Base-by-base conservation (phyloP, 2,888 invertebrate species). In the Peribatodes rhomboidaria region DNA sequence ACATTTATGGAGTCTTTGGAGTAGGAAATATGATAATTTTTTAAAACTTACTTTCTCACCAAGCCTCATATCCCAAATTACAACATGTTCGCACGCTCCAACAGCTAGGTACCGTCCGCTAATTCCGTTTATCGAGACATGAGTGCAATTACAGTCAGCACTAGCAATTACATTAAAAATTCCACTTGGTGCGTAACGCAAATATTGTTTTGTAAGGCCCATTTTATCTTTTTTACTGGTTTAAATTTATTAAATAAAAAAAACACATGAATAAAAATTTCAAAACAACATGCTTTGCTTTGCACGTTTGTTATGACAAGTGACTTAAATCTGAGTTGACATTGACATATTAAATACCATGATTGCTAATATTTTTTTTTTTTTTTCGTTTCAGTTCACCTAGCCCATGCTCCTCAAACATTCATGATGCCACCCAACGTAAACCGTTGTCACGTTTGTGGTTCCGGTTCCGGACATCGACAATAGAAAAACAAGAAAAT, bases 141-240 rank as follows among this genome's bases (percentile, higher is more conserved):
- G 98, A 59, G 95, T 94, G 35, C 96, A 94, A 88, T 98, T 98
- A 71, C 98, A 96, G 68, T 96, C 95, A 27, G 95, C 89, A 86
- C 96, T 97, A 4, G 96, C 96, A 63, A 99, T 97, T 47, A 99
- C 95, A 84, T 98, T 98, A 84, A 98, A 98, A 68, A 96, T 96
- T 9, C 97, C 98, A 66, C 95, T 95, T 1, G 97, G 95, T 27
- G 95, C 95, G 85, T 97, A 99, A 55, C 98, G 96, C 73, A 99
- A 94, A 94, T 99, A 99, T 90, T 99, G 98, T 83, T 98, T 99
- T 9, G 99, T 98, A 61, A 98, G 90, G 55, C 97, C 98, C 98
- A 98, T 98, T 77, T 54, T 65, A 55, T 27, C 55, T 18, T 20
- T 13, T 20, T 33, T 53, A 41, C 44, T 14, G 13, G 8, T 53